phyloP scores from a whole-genome alignment of 2,797 vertebrate species.

The Glyptemys insculpta region DNA sequence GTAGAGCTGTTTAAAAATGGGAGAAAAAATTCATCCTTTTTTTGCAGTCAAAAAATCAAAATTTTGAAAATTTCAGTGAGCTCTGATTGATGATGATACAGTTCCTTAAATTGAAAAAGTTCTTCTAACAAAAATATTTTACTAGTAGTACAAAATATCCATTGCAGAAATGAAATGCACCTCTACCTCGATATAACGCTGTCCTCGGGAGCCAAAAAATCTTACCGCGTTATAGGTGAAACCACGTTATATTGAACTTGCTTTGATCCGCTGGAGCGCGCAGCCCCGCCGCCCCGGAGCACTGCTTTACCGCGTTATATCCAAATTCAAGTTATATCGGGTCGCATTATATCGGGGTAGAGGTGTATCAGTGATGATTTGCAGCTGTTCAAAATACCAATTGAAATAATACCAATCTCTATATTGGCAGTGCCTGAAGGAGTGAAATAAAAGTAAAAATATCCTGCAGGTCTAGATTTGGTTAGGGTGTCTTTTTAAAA shows the following conservation, averaged over 20 bases:
- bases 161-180: not conserved
- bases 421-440: not conserved
- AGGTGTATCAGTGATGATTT: not conserved
- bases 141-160: conserved; percentile 7
- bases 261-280: too few relatives aligned
- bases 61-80: not conserved
- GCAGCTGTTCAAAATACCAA: not conserved
- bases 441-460: conserved; percentile 13
- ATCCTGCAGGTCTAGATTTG: not conserved
- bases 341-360: too few relatives aligned
- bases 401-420: not conserved
- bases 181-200: too few relatives aligned
- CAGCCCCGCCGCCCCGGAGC: too few relatives aligned
- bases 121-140: not conserved
- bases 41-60: not conserved
- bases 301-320: too few relatives aligned
- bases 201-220: too few relatives aligned
- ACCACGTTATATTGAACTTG: too few relatives aligned
- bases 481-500: accelerated
- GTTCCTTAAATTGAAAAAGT: not conserved
- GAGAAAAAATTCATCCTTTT: not conserved
- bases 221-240: too few relatives aligned
- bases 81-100: not conserved
- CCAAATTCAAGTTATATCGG: too few relatives aligned
- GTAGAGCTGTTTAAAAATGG: not conserved